Conservation (phyloP, 2,888 invertebrate species). For the Galerucella nymphaeae region DNA sequence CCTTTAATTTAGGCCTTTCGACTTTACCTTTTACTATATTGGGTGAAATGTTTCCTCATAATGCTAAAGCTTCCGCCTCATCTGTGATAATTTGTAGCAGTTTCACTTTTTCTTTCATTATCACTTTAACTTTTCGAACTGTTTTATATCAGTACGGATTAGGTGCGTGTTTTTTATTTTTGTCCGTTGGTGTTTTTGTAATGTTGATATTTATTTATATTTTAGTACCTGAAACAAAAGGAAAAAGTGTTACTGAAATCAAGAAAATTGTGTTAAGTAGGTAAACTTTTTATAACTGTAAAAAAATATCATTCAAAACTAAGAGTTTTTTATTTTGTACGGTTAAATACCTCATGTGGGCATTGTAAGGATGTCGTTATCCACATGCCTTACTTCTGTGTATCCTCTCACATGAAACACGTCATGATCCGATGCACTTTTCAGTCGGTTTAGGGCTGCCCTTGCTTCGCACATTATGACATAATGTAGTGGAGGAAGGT, state of each 20-base stretch:
- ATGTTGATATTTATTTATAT: conserved; percentile 46
- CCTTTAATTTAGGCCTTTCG: conserved; percentile 78
- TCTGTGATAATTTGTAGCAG: conserved; percentile 64
- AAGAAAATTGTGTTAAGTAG: conserved; percentile 39
- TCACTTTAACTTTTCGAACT: conserved; percentile 51
- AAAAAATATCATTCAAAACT: not conserved
- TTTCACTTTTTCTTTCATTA: conserved; percentile 46
- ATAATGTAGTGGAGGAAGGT: too few species aligned
- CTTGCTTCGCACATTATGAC: too few species aligned
- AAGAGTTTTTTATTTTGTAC: too few species aligned
- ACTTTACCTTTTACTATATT: conserved; percentile 85
- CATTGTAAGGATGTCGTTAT: too few species aligned
- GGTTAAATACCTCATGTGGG: too few species aligned
- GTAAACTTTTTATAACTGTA: not conserved
- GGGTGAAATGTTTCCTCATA: conserved; percentile 83
- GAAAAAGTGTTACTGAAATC: conserved; percentile 47
- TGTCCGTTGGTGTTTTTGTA: conserved; percentile 44
- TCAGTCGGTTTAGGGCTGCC: too few species aligned
- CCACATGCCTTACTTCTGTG: too few species aligned
- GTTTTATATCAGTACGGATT: conserved; percentile 46
- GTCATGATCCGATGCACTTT: too few species aligned
- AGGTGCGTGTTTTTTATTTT: conserved; percentile 51
- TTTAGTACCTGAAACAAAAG: conserved; percentile 54
- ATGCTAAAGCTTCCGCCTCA: conserved; percentile 71
- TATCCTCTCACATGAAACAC: too few species aligned